These are phyloP conservation scores for Holacanthus passer DNA, from an alignment of 2,113 vertebrate genomes.

Conservation along the genomic window DNA sequence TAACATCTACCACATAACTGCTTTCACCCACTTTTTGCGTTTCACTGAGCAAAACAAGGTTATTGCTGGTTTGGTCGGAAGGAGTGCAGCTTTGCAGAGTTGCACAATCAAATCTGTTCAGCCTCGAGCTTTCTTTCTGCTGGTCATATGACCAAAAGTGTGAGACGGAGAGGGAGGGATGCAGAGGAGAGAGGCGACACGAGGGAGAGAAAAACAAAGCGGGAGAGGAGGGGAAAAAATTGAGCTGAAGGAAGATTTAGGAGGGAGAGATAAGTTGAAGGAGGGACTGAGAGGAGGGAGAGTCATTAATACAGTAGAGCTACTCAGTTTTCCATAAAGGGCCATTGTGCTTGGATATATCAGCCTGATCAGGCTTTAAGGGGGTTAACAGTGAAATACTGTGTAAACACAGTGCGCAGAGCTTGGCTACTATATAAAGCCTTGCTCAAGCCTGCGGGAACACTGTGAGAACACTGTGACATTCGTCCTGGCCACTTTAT, in stretches of 20 bases:
- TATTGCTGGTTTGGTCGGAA: neutral
- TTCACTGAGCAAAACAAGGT: conserved; percentile 1
- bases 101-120: conserved; percentile 63
- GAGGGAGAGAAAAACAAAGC: conserved; percentile 9
- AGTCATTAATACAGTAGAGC: conserved; percentile 17
- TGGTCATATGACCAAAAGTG: conserved; percentile 67
- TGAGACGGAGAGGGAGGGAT: neutral
- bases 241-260: neutral
- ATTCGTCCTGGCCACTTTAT: neutral
- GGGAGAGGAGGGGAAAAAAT: neutral
- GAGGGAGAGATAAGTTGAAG: neutral
- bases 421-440: conserved; percentile 13
- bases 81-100: conserved; percentile 44
- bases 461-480: neutral
- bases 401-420: conserved; percentile 10
- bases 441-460: conserved; percentile 32
- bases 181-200: conserved; percentile 1
- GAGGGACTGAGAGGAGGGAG: neutral
- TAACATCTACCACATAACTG: neutral
- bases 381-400: conserved; percentile 30
- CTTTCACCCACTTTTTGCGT: neutral
- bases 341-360: conserved; percentile 46
- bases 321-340: conserved; percentile 57
- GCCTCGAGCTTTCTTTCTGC: conserved; percentile 20
- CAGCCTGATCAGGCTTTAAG: conserved; percentile 50